Base-by-base conservation (phyloP, 2,797 vertebrate species). In the Esox lucius region DNA sequence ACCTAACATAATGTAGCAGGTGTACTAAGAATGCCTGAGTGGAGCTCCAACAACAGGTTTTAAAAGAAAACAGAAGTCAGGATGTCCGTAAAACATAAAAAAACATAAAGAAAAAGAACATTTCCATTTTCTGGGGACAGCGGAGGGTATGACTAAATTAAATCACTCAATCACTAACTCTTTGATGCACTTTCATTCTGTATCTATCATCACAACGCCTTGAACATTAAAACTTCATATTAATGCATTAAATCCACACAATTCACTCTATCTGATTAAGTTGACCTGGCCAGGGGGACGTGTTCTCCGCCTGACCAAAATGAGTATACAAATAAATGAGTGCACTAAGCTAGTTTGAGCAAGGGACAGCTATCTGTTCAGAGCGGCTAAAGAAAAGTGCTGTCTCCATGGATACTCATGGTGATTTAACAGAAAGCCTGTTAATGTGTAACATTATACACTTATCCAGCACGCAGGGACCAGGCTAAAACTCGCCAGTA, bases 391-490 rank as follows among this genome's bases (percentile, higher is more conserved):
- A 16, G 2, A 33, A 12, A 33, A 66, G 64, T 42, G 53, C 26
- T 61, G 70, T 72, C 51, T 61, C 70, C n/a, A 72, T 72, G 70
- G 70, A 62, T 35, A 72, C 70, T 39, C n/a, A 59, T 31, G 17
- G n/a, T 61, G 28, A 72, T 24, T 61, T 72, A 59, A 42, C 16
- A 33, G 70, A 72, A 72, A 35, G 26, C 51, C 70, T 61, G 70
- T 72, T 61, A 72, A 72, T 72, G 31, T 72, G 53, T 72, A 72
- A 72, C 70, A 46, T 68, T 66, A 66, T 66, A 31, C 31, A 66
- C 31, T 35, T 28, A 66, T 28, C 26, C 15, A 33, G 13, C 62
- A 65, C 5, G 26, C 62, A 65, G 62, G n/a, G 22, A 59, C 56
- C n/a, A 59, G n/a, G 56, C 8, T 59, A 59, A 59, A 9, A 24